phyloP scores from a whole-genome alignment of 1,140 invertebrate species.

The Drosophila ohnishii region DNA sequence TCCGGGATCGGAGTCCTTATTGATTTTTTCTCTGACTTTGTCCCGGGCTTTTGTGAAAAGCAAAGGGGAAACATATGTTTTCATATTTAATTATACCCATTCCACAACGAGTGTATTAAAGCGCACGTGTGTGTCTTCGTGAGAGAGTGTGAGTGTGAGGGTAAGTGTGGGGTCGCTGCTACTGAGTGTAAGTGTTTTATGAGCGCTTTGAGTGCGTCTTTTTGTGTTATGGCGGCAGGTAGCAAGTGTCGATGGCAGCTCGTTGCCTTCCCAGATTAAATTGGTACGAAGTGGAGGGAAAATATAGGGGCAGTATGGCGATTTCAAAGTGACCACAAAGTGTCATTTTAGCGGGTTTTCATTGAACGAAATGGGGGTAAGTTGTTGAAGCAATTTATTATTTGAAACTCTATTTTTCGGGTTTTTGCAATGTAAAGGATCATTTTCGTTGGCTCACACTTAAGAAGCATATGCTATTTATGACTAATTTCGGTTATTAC shows the following conservation, averaged over 20 bases:
- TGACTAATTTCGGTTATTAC: no score
- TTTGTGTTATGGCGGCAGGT: conserved; percentile 39
- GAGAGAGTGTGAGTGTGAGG: conserved; percentile 1
- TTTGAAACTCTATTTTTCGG: neutral
- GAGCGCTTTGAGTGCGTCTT: conserved; percentile 44
- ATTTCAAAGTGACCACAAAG: conserved; percentile 12
- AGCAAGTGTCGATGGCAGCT: conserved; percentile 35
- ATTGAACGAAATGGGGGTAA: no score
- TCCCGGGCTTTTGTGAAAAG: conserved; percentile 47
- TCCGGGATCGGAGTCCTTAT: conserved; percentile 52
- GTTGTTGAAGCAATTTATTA: neutral
- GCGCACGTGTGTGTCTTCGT: conserved; percentile 14
- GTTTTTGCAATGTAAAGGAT: neutral
- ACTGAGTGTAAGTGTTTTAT: conserved; percentile 66
- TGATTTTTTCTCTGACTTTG: conserved; percentile 64
- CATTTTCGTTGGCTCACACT: neutral
- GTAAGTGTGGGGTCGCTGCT: conserved; percentile 9
- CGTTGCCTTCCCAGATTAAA: conserved; percentile 26
- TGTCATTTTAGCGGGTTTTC: conserved; percentile 1
- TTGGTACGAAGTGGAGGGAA: neutral
- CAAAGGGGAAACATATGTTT: conserved; percentile 73
- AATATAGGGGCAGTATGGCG: neutral
- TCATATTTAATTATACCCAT: conserved; percentile 76
- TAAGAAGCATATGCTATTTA: neutral
- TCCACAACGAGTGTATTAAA: conserved; percentile 48